Evolutionary conservation across 2,113 vertebrate species (phyloP), one percentile per base, ranked within the genome.

Genomic region (Scopus umbretta): DNA sequence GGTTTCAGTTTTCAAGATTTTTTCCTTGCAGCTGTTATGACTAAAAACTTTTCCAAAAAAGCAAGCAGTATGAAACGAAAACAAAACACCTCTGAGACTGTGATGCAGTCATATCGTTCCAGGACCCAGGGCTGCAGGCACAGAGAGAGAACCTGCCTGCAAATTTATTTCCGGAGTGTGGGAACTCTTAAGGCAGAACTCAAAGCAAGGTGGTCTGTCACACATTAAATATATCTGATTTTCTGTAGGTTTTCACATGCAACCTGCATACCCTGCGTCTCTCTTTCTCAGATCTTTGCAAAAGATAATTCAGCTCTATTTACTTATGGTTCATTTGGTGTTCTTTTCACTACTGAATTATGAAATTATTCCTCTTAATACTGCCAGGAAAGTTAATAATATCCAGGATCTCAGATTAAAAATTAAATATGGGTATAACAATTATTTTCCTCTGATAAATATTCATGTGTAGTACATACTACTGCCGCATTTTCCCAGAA

Each of bases 371-470:
- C 70, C 29, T 86, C 78, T 78, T 90, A 91, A 87, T 92, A 45
- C 29, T 94, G 30, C 21, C 56, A 80, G 86, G 23, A 67, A 90
- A 92, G 53, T 85, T 91, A 95, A 91, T 87, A 81, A 87, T 42
- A 96, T 56, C 76, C 29, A 80, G 38, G 65, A 83, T 92, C 62
- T 73, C 79, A 83, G 81, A 85, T 94, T 95, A 90, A 95, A 94
- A 93, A 94, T 95, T 93, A 96, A 92, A 79, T 88, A 87, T 68
- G 52, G 3, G 10, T 61, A 45, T 89, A 85, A 78, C 52, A 5
- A 49, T 80, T 94, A 59, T 92, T 89, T 89, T 61, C 13, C 34
- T 93, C 82, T 68, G 29, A 88, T 95, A 84, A 80, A 95, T 97
- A 91, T 82, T 95, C 49, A 86, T 85, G 34, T 61, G 26, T 80